Conservation (phyloP, 2,888 invertebrate genomes). For the Argyresthia goedartella region DNA sequence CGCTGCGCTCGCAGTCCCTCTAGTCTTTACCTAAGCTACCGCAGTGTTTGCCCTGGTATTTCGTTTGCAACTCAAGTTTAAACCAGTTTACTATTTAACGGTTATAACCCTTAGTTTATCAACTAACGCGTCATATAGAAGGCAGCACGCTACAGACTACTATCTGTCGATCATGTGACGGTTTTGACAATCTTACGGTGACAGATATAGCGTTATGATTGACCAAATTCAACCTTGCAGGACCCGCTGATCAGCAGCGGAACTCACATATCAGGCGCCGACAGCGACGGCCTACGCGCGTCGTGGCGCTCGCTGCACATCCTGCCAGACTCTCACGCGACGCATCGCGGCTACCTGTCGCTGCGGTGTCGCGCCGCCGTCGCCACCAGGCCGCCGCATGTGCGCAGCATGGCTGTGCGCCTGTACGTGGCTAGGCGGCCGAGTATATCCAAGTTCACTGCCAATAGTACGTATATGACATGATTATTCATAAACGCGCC, state of each 20-base stretch:
- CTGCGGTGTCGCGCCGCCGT: slow-evolving; percentile 52
- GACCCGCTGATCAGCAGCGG: slow-evolving; percentile 49
- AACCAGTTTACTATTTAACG: background rate
- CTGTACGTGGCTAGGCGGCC: slow-evolving; percentile 52
- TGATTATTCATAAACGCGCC: too few relatives aligned
- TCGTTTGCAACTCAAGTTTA: background rate
- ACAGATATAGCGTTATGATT: too few relatives aligned
- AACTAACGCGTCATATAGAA: too few relatives aligned
- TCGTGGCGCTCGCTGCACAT: slow-evolving; percentile 59
- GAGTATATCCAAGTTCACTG: slow-evolving; percentile 65
- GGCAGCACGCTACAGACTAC: too few relatives aligned
- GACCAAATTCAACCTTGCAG: slow-evolving; percentile 19
- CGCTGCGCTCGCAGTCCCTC: too few relatives aligned
- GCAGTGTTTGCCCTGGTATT: too few relatives aligned
- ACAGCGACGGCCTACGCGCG: slow-evolving; percentile 51
- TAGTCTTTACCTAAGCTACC: too few relatives aligned
- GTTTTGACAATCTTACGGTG: too few relatives aligned
- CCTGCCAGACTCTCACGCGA: slow-evolving; percentile 51
- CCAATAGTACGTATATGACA: slow-evolving; percentile 62
- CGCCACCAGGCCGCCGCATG: slow-evolving; percentile 42
- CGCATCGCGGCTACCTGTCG: slow-evolving; percentile 50
- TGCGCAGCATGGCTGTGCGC: slow-evolving; percentile 55
- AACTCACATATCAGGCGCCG: slow-evolving; percentile 52
- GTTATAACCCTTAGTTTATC: too few relatives aligned
- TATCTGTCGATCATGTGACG: too few relatives aligned